Conservation (phyloP, 2,797 vertebrate genomes). For the Rousettus madagascariensis region DNA sequence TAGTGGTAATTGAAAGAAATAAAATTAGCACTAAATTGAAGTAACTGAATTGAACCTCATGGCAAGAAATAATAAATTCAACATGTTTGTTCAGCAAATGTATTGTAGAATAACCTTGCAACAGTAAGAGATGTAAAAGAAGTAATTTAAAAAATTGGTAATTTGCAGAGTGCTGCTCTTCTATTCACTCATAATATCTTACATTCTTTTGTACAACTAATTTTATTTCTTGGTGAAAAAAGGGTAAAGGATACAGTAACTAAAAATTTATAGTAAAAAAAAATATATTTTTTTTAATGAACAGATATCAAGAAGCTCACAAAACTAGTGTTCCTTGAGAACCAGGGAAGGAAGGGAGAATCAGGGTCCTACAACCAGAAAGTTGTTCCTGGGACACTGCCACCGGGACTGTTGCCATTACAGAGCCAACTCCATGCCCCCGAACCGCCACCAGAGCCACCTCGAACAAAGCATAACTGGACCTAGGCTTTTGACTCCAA, state of each 20-base stretch:
- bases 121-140: neutral
- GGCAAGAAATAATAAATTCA: neutral
- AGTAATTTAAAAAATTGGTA: neutral
- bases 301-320: neutral
- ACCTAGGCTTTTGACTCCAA: neutral
- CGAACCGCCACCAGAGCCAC: neutral
- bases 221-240: neutral
- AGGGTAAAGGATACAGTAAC: neutral
- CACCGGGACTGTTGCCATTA: neutral
- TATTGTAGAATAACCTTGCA: neutral
- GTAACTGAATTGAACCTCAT: neutral
- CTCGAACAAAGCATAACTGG: neutral
- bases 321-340: neutral
- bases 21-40: neutral
- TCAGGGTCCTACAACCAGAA: neutral
- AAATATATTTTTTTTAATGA: neutral
- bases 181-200: neutral
- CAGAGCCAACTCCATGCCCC: neutral
- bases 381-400: too few relatives aligned
- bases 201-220: neutral
- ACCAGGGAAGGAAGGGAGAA: neutral
- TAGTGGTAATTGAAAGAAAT: neutral
- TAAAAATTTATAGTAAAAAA: neutral
- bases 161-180: neutral
- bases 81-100: neutral